A percentile compares a stretch with the other conserved stretches of the same genome.
phyloP scores from a whole-genome alignment of 1,140 invertebrate species.

The Panagrolaimus sp. region DNA sequence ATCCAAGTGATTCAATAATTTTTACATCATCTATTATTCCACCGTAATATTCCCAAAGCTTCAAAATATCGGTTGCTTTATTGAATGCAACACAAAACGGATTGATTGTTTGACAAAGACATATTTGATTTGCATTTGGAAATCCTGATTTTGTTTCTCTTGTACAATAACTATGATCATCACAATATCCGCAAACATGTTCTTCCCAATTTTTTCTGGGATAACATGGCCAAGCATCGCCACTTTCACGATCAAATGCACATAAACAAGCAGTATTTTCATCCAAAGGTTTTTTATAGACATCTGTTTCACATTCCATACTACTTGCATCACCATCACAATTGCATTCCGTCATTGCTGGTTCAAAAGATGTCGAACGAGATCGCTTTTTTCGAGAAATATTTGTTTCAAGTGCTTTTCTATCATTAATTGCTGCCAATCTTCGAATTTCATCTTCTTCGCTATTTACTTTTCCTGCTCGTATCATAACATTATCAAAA shows the following conservation, averaged over 20 bases:
- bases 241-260: conserved; percentile 45
- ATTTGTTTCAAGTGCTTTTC: conserved; percentile 16
- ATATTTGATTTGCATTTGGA: conserved; percentile 11
- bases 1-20: conserved; percentile 46
- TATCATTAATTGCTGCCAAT: conserved; percentile 3
- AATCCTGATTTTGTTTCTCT: conserved; percentile 24
- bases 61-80: conserved; percentile 19
- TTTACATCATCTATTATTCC: conserved; percentile 31
- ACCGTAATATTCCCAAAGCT: conserved; percentile 35
- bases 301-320: conserved; percentile 14
- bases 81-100: conserved; percentile 35
- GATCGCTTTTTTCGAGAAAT: neutral
- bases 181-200: conserved; percentile 42
- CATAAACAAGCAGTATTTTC: conserved; percentile 35
- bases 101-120: conserved; percentile 33
- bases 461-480: conserved; percentile 28
- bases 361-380: conserved; percentile 15
- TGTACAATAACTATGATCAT: conserved; percentile 42
- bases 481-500: conserved; percentile 41
- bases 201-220: conserved; percentile 36
- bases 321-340: conserved; percentile 20
- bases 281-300: conserved; percentile 29
- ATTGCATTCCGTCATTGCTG: conserved; percentile 22
- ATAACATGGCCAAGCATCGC: conserved; percentile 51
- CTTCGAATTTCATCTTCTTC: conserved; percentile 18